Percentiles rank a stretch among this genome's conserved stretches.
These are phyloP conservation scores for Drosophila sturtevanti DNA, from an alignment of 1,140 invertebrate genomes.

Conservation along the genomic window DNA sequence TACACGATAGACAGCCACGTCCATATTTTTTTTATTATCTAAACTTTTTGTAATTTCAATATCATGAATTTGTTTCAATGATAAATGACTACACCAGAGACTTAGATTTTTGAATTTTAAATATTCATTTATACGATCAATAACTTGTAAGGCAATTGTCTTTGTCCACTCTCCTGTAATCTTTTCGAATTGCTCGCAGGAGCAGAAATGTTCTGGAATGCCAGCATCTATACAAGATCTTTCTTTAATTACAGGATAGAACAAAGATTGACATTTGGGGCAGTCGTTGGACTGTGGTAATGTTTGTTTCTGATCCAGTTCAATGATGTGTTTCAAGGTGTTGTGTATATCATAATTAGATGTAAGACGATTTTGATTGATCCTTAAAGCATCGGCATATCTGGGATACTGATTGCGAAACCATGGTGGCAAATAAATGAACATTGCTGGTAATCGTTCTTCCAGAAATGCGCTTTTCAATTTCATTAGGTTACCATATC, in stretches of 20 bases:
- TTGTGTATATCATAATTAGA: constrained; percentile 93
- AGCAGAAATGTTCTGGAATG: background rate
- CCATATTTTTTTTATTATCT: background rate
- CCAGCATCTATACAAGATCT: background rate
- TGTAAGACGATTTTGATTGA: constrained; percentile 89
- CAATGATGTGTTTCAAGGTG: constrained; percentile 71
- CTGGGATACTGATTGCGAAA: constrained; percentile 87
- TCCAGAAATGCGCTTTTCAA: constrained; percentile 90
- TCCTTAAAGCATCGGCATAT: constrained; percentile 86
- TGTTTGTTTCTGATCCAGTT: background rate
- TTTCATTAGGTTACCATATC: constrained; percentile 90
- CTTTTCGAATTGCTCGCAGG: background rate
- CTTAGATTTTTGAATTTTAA: background rate
- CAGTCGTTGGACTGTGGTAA: background rate
- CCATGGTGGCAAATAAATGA: constrained; percentile 90
- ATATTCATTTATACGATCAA: background rate
- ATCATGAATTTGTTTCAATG: background rate
- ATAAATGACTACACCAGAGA: background rate
- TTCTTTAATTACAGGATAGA: background rate
- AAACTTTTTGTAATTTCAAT: background rate
- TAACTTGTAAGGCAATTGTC: background rate
- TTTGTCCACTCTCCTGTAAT: background rate
- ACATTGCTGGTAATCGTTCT: constrained; percentile 93
- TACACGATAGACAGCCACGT: background rate
- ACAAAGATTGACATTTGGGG: background rate